Conservation (phyloP, 1,140 invertebrate genomes). For the Matsumurasca onukii region DNA sequence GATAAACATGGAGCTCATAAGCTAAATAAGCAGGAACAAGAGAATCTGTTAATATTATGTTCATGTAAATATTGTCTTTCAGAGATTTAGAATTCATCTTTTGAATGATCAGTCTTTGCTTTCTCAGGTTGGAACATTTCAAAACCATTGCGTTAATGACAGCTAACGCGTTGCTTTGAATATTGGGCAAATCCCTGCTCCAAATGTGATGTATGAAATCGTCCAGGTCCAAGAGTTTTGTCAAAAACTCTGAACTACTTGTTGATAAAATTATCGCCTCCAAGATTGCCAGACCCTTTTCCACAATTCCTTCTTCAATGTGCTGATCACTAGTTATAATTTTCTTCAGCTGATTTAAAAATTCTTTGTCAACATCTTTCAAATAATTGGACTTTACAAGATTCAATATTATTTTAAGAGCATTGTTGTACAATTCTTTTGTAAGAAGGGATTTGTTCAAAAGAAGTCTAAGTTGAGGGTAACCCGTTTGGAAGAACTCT, state of each 20-base stretch:
- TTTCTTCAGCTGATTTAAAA: not conserved
- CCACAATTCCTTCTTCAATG: conserved; percentile 3
- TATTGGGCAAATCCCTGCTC: conserved; percentile 5
- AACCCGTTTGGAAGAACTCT: conserved; percentile 10
- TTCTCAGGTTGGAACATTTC: conserved; percentile 4
- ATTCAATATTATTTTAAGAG: conserved; percentile 3
- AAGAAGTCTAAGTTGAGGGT: not conserved
- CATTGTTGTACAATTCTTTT: conserved; percentile 8
- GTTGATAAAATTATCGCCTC: conserved; percentile 5
- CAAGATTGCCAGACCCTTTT: not conserved
- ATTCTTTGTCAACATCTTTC: conserved; percentile 11
- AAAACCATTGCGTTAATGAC: conserved; percentile 7
- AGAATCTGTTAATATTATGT: conserved; percentile 15
- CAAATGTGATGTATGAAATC: conserved; percentile 3
- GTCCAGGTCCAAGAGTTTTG: not conserved
- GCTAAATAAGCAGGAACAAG: not conserved
- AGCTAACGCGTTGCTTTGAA: conserved; percentile 1
- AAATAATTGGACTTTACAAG: not conserved
- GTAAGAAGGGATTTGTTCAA: conserved; percentile 15
- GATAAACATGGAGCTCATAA: conserved; percentile 3
- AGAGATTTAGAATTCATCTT: conserved; percentile 3
- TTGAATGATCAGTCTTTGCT: not conserved
- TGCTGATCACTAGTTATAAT: conserved; percentile 7
- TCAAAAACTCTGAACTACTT: conserved; percentile 3
- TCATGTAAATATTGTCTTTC: conserved; percentile 11